Percentiles rank a stretch among this genome's conserved stretches.
Evolutionary conservation across 2,888 invertebrate species (phyloP).

Genomic region (Hydropsyche betteni): DNA sequence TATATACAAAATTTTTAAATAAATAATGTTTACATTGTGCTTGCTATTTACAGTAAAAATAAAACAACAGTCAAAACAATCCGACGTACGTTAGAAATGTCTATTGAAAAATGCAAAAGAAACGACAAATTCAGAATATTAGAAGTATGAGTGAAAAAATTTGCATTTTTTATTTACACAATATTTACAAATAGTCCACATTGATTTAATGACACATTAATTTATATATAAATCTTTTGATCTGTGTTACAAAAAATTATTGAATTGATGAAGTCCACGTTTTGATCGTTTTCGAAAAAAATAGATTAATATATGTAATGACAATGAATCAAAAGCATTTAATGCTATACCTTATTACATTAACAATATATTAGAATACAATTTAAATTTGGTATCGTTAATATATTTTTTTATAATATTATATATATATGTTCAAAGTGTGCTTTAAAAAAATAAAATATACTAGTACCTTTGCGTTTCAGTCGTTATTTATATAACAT

Average conservation of each 20-base stretch:
- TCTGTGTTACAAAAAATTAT: too few relatives aligned
- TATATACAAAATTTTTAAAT: neutral
- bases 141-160: neutral
- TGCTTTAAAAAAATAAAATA: slow-evolving; percentile 32
- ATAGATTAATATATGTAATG: too few relatives aligned
- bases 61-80: slow-evolving; percentile 5
- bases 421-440: neutral
- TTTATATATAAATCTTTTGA: too few relatives aligned
- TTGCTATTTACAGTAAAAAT: slow-evolving; percentile 2
- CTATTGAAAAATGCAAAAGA: neutral
- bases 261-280: too few relatives aligned
- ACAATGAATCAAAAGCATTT: slow-evolving; percentile 14
- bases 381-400: slow-evolving; percentile 14
- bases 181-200: too few relatives aligned
- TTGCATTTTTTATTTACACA: too few relatives aligned
- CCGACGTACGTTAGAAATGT: neutral
- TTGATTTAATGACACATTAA: too few relatives aligned
- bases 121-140: neutral
- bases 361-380: slow-evolving; percentile 1
- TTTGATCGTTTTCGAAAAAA: too few relatives aligned
- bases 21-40: neutral
- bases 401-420: too few relatives aligned
- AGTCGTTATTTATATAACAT: slow-evolving; percentile 22
- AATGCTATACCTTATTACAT: slow-evolving; percentile 22
- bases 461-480: slow-evolving; percentile 20